Evolutionary conservation across 1,140 invertebrate species (phyloP).

Genomic region (Plutomurus gul): DNA sequence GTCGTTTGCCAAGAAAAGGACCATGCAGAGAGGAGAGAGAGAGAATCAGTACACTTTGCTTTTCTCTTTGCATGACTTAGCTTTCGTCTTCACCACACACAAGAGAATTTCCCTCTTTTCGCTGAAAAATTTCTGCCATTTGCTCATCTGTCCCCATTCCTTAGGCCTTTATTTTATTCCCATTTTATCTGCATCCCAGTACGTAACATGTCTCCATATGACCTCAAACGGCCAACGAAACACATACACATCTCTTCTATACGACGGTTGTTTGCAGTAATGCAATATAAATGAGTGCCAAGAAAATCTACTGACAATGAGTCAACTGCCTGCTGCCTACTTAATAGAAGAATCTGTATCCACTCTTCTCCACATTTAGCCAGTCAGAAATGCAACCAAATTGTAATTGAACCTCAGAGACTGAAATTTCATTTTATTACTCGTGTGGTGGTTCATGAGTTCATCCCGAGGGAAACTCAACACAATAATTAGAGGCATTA

Average conservation of each 20-base stretch:
- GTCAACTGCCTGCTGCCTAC: too few species aligned
- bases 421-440: too few species aligned
- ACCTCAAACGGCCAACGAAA: background rate
- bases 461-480: background rate
- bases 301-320: too few species aligned
- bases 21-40: background rate
- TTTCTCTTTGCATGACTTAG: background rate
- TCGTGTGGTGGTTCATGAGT: too few species aligned
- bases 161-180: slow-evolving; percentile 5
- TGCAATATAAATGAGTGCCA: background rate
- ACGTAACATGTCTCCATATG: background rate
- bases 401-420: too few species aligned
- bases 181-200: background rate
- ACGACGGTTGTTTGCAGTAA: too few species aligned
- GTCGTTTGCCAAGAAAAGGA: slow-evolving; percentile 20
- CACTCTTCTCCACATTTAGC: too few species aligned
- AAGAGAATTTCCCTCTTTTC: slow-evolving; percentile 24
- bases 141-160: slow-evolving; percentile 13
- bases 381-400: too few species aligned
- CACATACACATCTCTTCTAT: too few species aligned
- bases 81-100: slow-evolving; percentile 7
- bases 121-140: background rate
- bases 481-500: background rate
- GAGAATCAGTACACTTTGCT: too few species aligned
- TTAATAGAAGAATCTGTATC: too few species aligned